phyloP scores from a whole-genome alignment of 1,140 invertebrate genomes.

The Cotesia vestalis region DNA sequence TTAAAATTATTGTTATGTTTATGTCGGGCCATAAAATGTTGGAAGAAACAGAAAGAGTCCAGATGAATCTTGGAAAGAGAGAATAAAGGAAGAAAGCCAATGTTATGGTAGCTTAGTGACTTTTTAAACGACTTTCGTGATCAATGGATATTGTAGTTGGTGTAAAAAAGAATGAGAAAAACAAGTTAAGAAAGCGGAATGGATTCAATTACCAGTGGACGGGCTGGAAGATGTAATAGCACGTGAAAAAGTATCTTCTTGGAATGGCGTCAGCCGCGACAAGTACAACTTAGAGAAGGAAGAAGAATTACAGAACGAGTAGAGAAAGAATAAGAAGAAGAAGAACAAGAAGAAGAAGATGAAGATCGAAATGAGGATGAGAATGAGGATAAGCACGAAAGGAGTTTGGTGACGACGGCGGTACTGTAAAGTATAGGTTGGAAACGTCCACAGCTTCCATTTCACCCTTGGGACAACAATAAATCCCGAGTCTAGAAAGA shows the following conservation, averaged over 20 bases:
- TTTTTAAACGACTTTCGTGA: constrained; percentile 36
- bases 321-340: too few relatives aligned
- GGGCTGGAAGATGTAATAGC: constrained; percentile 37
- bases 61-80: not conserved
- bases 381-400: too few relatives aligned
- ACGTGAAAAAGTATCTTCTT: constrained; percentile 34
- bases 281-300: not conserved
- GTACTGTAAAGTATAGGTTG: constrained; percentile 16
- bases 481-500: constrained; percentile 29
- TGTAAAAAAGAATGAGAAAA: constrained; percentile 16
- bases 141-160: constrained; percentile 33
- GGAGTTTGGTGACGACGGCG: constrained; percentile 3
- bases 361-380: too few relatives aligned
- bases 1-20: too few relatives aligned
- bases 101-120: constrained; percentile 23
- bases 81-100: not conserved
- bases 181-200: constrained; percentile 23
- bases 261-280: constrained; percentile 1
- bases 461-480: constrained; percentile 23
- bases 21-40: too few relatives aligned
- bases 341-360: too few relatives aligned
- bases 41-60: not conserved
- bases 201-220: constrained; percentile 34
- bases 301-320: too few relatives aligned
- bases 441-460: constrained; percentile 31